These are phyloP conservation scores for Drosophila pseudotakahashii DNA, from an alignment of 2,888 invertebrate genomes.

Conservation along the genomic window DNA sequence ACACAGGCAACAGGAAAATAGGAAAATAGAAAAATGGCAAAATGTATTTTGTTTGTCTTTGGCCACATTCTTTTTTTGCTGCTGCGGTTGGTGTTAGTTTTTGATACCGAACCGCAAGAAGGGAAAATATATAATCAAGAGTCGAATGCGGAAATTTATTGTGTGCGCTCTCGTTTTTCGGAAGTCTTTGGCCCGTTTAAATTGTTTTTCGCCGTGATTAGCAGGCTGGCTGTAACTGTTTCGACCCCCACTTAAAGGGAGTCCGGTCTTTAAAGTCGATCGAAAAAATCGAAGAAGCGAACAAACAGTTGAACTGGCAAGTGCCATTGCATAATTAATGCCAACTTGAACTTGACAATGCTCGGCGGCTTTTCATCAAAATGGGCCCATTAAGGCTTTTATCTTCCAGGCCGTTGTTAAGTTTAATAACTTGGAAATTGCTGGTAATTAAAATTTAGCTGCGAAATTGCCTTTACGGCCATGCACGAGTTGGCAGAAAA, in stretches of 20 bases:
- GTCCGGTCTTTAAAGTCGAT: conserved; percentile 12
- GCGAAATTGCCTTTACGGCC: conserved; percentile 51
- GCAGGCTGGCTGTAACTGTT: conserved; percentile 66
- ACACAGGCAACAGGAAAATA: conserved; percentile 26
- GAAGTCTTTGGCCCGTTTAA: conserved; percentile 73
- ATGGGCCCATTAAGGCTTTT: conserved; percentile 56
- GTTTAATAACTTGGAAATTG: conserved; percentile 71
- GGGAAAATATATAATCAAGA: conserved; percentile 37
- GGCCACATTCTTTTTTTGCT: conserved; percentile 58
- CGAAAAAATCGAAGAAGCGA: conserved; percentile 9
- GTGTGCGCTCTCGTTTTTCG: conserved; percentile 60
- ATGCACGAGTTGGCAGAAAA: conserved; percentile 49
- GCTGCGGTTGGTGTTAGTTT: conserved; percentile 51
- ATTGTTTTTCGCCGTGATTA: conserved; percentile 78
- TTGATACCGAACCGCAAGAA: conserved; percentile 63
- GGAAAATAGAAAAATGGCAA: conserved; percentile 68
- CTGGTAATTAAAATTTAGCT: conserved; percentile 61
- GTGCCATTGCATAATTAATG: conserved; percentile 65
- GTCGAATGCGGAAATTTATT: conserved; percentile 78
- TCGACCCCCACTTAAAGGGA: conserved; percentile 24
- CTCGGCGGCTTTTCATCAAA: conserved; percentile 42
- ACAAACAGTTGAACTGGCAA: conserved; percentile 30
- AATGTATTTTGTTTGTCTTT: conserved; percentile 67
- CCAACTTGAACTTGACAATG: conserved; percentile 76
- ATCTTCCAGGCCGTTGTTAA: conserved; percentile 54